Conservation (phyloP, 2,797 vertebrate genomes). For the Tarsius wallacei region DNA sequence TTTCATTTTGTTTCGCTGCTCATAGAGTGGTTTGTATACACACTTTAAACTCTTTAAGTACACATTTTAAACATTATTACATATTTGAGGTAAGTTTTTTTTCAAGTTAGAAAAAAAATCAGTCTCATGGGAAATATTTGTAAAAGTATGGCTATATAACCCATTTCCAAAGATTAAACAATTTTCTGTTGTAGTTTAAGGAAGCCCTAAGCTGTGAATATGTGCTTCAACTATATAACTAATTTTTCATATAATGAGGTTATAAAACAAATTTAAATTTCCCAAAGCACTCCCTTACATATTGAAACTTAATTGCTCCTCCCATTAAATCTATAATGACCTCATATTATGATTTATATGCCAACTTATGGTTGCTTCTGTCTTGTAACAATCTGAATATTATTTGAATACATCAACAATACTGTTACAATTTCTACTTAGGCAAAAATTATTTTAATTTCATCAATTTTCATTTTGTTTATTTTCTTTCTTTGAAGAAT, state of each 20-base stretch:
- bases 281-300: conserved; percentile 20
- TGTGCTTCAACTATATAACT: background rate
- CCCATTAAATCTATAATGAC: conserved; percentile 58
- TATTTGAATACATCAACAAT: conserved; percentile 65
- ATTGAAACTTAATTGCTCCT: conserved; percentile 73
- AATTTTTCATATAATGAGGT: conserved; percentile 64
- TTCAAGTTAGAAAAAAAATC: background rate
- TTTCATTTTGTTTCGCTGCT: background rate
- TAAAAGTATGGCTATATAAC: background rate
- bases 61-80: background rate
- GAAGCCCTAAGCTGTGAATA: conserved; percentile 12
- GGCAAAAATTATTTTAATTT: background rate
- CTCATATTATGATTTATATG: conserved; percentile 54
- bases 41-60: too few relatives aligned
- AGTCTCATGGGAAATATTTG: background rate
- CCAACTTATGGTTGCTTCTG: conserved; percentile 5
- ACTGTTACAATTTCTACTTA: background rate
- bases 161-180: conserved; percentile 53
- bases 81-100: background rate
- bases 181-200: conserved; percentile 23
- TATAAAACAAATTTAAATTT: conserved; percentile 78
- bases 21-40: background rate
- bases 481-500: conserved; percentile 63
- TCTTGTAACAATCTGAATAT: conserved; percentile 54
- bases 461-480: background rate